Evolutionary conservation across 2,113 vertebrate species (phyloP), one percentile per base, ranked within the genome.

Genomic region (Xiphias gladius): DNA sequence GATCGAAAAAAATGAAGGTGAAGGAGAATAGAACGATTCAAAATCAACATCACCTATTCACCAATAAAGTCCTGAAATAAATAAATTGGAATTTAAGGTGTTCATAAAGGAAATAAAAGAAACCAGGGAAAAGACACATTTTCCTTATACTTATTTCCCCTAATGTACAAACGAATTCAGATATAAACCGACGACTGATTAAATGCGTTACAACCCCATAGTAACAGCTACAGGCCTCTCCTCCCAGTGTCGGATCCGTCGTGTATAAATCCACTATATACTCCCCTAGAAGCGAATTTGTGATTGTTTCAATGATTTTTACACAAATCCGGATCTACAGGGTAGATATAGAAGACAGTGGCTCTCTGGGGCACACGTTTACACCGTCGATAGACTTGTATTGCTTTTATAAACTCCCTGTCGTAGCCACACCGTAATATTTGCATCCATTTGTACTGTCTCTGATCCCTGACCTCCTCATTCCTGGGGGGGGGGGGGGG

Each of bases 281-380:
- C 98, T 97, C 98, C 98, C 98, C 97, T 98, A 99, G 98, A 99
- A 96, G 95, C 97, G 98, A 99, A 99, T 99, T 99, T 99, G 98
- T 99, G 98, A 98, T 96, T 94, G 93, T 95, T 94, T 94, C 92
- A 96, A 96, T 81, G 80, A 89, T 96, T 92, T 96, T 93, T 95
- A 99, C 98, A 99, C 98, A 99, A 99, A 99, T 99, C 98, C 98
- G 98, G 98, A 99, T 99, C 98, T 99, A 99, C 98, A 99, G 98
- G 98, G 98, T 99, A 98, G 97, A 99, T 99, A 99, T 97, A 99
- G 98, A 96, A 95, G 95, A 96, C 95, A 95, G 93, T 54, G 93
- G 85, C 87, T 94, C 92, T 95, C 90, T 84, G 90, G 84, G 86
- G 79, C 35, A 10, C 46, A 2, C 1, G 67, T 32, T 43, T 13